phyloP scores from a whole-genome alignment of 2,888 invertebrate genomes.

The Melanophora roralis region DNA sequence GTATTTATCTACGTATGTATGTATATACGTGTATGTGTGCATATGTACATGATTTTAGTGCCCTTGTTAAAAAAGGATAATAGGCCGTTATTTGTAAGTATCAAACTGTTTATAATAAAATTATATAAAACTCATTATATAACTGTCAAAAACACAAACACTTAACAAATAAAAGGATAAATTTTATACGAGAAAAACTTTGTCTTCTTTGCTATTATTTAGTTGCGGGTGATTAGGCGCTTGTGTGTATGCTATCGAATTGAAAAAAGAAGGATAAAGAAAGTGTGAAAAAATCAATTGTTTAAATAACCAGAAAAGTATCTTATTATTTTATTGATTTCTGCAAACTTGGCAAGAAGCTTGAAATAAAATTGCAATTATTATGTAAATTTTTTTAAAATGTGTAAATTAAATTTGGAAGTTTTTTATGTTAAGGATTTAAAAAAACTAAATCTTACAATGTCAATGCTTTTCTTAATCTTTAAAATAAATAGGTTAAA shows the following conservation, averaged over 20 bases:
- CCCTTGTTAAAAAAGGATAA: slow-evolving; percentile 20
- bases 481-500: no score
- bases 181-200: slow-evolving; percentile 9
- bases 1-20: neutral
- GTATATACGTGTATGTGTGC: neutral
- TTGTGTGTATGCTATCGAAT: neutral
- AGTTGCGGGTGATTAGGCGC: neutral
- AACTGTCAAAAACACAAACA: slow-evolving; percentile 57
- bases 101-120: slow-evolving; percentile 54
- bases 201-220: neutral
- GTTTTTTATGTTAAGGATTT: no score
- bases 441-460: no score
- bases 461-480: no score
- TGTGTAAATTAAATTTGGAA: slow-evolving; percentile 6
- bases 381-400: slow-evolving; percentile 12
- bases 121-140: slow-evolving; percentile 62
- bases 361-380: slow-evolving; percentile 24
- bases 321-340: slow-evolving; percentile 50
- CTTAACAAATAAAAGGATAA: slow-evolving; percentile 47
- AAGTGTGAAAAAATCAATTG: slow-evolving; percentile 48
- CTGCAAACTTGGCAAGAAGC: slow-evolving; percentile 45
- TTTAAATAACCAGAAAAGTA: slow-evolving; percentile 47
- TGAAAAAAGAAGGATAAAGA: slow-evolving; percentile 11
- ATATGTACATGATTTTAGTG: neutral
- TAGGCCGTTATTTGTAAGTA: slow-evolving; percentile 41